A percentile compares a stretch with the other conserved stretches of the same genome.
phyloP scores from a whole-genome alignment of 1,140 invertebrate species.

The Rhopalosiphum maidis region DNA sequence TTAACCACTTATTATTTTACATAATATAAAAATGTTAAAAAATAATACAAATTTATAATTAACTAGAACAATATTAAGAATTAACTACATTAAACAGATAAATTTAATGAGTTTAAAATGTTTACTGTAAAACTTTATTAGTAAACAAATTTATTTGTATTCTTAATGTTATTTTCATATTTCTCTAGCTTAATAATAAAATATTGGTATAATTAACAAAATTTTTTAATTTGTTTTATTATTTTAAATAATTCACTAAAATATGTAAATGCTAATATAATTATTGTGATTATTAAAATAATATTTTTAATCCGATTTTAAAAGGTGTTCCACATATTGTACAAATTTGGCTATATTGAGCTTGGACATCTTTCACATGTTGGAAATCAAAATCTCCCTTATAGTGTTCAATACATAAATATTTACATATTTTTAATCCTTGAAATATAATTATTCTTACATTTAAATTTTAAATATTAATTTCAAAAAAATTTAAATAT shows the following conservation, averaged over 20 bases:
- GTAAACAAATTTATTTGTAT: neutral
- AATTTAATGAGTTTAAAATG: neutral
- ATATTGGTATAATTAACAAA: neutral
- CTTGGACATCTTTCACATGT: slow-evolving; percentile 69
- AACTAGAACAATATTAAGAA: neutral
- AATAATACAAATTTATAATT: neutral
- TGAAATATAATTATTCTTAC: slow-evolving; percentile 64
- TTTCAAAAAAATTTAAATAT: neutral
- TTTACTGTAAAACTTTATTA: neutral
- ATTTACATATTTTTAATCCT: slow-evolving; percentile 75
- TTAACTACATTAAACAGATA: neutral
- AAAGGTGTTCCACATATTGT: slow-evolving; percentile 80
- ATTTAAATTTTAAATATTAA: too few species aligned
- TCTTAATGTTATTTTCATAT: neutral
- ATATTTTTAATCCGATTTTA: slow-evolving; percentile 75
- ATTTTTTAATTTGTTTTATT: neutral
- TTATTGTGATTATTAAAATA: slow-evolving; percentile 67
- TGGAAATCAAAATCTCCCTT: slow-evolving; percentile 79
- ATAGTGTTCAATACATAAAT: slow-evolving; percentile 75
- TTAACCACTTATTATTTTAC: slow-evolving; percentile 34
- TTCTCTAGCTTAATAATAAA: neutral
- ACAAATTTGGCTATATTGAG: slow-evolving; percentile 68
- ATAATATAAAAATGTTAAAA: too few species aligned
- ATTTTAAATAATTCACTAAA: slow-evolving; percentile 12
- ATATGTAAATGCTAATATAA: slow-evolving; percentile 63